phyloP scores from a whole-genome alignment of 37 sponge, comb jelly and placozoan genomes.

The Eunapius fragilis region DNA sequence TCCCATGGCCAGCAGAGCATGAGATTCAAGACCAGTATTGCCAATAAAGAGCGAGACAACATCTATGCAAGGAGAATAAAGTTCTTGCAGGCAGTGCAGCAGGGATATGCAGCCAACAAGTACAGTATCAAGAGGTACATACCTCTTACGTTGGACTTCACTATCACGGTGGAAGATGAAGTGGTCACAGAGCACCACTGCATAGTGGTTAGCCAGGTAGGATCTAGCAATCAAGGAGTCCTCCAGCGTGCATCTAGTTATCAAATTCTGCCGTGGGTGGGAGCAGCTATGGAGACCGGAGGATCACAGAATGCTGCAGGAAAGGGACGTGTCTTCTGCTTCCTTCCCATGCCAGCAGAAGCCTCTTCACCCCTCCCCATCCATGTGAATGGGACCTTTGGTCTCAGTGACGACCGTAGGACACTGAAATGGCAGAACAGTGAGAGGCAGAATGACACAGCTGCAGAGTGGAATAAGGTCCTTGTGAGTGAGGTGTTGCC shows the following conservation, averaged over 20 bases:
- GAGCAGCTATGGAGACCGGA: conserved; percentile 32
- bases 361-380: conserved; percentile 28
- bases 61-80: neutral
- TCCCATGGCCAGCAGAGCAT: neutral
- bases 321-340: conserved; percentile 54
- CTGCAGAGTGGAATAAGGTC: conserved; percentile 56
- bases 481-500: conserved; percentile 34
- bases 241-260: conserved; percentile 1
- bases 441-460: conserved; percentile 31
- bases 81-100: neutral
- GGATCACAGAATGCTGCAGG: neutral
- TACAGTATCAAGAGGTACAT: neutral
- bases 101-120: neutral
- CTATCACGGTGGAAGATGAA: neutral
- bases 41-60: neutral
- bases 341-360: conserved; percentile 62
- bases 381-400: conserved; percentile 64
- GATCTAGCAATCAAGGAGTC: conserved; percentile 12
- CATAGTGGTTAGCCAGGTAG: conserved; percentile 43
- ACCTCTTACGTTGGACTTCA: neutral
- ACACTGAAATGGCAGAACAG: conserved; percentile 44
- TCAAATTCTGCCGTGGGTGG: conserved; percentile 58
- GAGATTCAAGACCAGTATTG: neutral
- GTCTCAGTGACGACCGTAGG: conserved; percentile 39
- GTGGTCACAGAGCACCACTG: conserved; percentile 6